These are phyloP conservation scores for Dryadula phaetusa DNA, from an alignment of 2,888 invertebrate genomes.

Conservation along the genomic window DNA sequence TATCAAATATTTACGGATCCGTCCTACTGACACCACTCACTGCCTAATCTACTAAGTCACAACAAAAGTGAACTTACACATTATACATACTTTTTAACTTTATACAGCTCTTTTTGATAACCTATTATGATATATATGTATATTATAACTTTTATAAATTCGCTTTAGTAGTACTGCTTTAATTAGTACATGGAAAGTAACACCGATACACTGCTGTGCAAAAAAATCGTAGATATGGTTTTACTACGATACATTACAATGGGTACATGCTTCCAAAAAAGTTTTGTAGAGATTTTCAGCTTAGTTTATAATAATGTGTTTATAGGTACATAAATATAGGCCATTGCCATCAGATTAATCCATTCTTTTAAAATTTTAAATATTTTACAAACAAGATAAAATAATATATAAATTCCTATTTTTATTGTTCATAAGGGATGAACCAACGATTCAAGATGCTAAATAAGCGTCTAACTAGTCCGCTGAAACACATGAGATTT, in stretches of 20 bases:
- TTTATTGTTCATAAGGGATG: no score
- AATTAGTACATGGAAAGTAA: slow-evolving; percentile 21
- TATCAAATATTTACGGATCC: slow-evolving; percentile 67
- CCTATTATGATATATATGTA: no score
- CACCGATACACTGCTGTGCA: slow-evolving; percentile 35
- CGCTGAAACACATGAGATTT: no score
- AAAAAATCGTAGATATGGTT: slow-evolving; percentile 40
- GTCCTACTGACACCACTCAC: slow-evolving; percentile 62
- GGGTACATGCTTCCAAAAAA: slow-evolving; percentile 47
- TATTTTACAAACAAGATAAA: no score
- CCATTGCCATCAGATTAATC: no score
- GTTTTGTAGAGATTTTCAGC: slow-evolving; percentile 27
- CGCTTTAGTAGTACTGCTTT: no score
- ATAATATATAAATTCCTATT: no score
- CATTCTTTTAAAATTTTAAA: no score
- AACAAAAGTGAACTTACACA: slow-evolving; percentile 30
- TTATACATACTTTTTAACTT: neutral
- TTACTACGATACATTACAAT: slow-evolving; percentile 42
- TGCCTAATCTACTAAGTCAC: slow-evolving; percentile 31
- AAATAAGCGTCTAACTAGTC: no score
- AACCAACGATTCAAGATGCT: no score
- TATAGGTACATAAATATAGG: no score
- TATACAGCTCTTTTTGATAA: neutral
- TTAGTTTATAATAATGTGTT: neutral
- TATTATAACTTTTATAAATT: no score